Conservation (phyloP, 2,888 invertebrate genomes). For the Malthinus flaveolus region DNA sequence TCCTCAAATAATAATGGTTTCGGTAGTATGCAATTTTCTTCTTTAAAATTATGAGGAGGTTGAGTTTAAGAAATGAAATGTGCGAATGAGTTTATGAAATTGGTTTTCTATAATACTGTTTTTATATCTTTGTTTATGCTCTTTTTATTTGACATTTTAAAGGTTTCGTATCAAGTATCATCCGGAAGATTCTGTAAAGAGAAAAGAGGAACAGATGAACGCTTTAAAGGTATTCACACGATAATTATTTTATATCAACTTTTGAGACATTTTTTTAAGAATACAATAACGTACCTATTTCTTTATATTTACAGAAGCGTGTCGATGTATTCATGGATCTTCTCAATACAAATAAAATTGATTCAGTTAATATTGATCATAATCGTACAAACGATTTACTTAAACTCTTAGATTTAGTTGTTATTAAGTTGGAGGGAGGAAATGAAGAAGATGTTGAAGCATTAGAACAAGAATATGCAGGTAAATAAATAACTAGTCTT, state of each 20-base stretch:
- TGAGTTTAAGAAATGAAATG: neutral
- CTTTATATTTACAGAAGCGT: constrained; percentile 66
- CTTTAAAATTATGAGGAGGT: too few species aligned
- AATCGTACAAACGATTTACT: constrained; percentile 82
- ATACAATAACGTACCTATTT: neutral
- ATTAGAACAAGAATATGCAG: constrained; percentile 70
- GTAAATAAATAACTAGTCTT: constrained; percentile 34
- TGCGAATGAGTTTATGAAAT: constrained; percentile 1
- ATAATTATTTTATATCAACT: too few species aligned
- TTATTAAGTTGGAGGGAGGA: constrained; percentile 94
- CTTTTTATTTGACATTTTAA: constrained; percentile 45
- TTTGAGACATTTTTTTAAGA: neutral
- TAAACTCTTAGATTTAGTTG: constrained; percentile 91
- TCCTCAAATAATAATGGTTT: too few species aligned
- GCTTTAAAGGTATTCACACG: constrained; percentile 86
- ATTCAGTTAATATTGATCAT: constrained; percentile 81
- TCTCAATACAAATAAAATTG: constrained; percentile 72
- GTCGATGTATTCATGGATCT: constrained; percentile 88
- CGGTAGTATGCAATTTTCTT: too few species aligned
- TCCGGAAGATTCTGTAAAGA: constrained; percentile 91
- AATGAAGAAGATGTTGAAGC: constrained; percentile 84
- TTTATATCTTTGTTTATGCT: constrained; percentile 3
- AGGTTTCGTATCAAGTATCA: constrained; percentile 99
- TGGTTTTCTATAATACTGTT: neutral
- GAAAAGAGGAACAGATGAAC: constrained; percentile 82